These are phyloP conservation scores for Chloebia gouldiae DNA, from an alignment of 2,113 vertebrate genomes.

Conservation along the genomic window DNA sequence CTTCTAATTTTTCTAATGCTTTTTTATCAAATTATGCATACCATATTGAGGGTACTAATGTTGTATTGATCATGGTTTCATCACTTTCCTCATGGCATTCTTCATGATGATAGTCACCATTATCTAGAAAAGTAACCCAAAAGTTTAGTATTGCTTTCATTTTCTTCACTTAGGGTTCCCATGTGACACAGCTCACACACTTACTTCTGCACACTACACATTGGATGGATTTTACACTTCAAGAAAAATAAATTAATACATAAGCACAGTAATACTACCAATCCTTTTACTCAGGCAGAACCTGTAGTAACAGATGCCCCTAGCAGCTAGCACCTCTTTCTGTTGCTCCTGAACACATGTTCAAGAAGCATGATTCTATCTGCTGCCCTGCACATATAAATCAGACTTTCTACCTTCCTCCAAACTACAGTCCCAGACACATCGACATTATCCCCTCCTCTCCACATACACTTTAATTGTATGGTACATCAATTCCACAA, in stretches of 20 bases:
- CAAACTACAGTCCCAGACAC: not conserved
- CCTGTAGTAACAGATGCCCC: not conserved
- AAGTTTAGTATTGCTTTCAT: not conserved
- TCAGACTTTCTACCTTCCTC: not conserved
- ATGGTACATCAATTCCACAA: not conserved
- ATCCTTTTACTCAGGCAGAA: not conserved
- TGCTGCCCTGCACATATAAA: not conserved
- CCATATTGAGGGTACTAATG: not conserved
- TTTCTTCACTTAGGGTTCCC: not conserved
- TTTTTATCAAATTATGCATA: constrained; percentile 7
- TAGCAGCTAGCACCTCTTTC: not conserved
- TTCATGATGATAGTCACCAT: rapidly evolving
- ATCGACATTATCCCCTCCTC: not conserved
- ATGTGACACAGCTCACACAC: not conserved
- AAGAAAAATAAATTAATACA: not conserved
- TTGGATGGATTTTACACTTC: not conserved
- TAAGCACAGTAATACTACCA: not conserved
- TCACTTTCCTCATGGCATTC: not conserved
- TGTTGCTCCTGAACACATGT: rapidly evolving
- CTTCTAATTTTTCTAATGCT: not conserved
- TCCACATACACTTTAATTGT: rapidly evolving
- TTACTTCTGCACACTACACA: not conserved
- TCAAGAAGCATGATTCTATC: not conserved
- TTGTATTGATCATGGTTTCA: not conserved
- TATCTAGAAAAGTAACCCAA: not conserved